These are phyloP conservation scores for Pocillopora meandrina DNA, from an alignment of 92 coral and sea anemone genomes.

Conservation along the genomic window DNA sequence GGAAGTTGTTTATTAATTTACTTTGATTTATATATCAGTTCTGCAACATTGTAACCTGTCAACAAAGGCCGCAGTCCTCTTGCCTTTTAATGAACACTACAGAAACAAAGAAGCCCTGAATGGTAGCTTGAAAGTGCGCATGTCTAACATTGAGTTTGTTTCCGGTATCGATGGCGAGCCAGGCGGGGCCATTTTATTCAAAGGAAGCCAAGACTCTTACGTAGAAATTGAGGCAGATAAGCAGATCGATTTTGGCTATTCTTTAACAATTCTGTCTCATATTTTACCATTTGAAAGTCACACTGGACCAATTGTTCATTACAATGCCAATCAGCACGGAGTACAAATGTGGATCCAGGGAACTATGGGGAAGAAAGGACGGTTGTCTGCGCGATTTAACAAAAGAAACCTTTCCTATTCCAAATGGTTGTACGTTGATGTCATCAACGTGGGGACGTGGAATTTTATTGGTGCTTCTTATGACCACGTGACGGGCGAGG, in stretches of 20 bases:
- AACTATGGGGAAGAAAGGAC: slow-evolving; percentile 14
- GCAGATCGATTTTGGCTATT: slow-evolving; percentile 47
- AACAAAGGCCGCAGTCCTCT: slow-evolving; percentile 57
- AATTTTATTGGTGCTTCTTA: slow-evolving; percentile 73
- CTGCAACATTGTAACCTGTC: slow-evolving; percentile 35
- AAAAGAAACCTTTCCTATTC: slow-evolving; percentile 26
- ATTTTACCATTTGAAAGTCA: slow-evolving; percentile 53
- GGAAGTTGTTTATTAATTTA: neutral
- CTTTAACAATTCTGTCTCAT: slow-evolving; percentile 58
- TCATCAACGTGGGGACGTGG: slow-evolving; percentile 54
- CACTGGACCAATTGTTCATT: slow-evolving; percentile 68
- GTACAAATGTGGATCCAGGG: slow-evolving; percentile 67
- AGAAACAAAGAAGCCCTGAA: slow-evolving; percentile 47
- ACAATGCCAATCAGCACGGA: slow-evolving; percentile 57
- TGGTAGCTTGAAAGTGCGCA: slow-evolving; percentile 28
- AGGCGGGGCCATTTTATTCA: slow-evolving; percentile 53
- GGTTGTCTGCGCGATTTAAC: slow-evolving; percentile 52
- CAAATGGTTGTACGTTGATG: slow-evolving; percentile 15
- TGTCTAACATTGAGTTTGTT: slow-evolving; percentile 32
- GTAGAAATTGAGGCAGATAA: slow-evolving; percentile 58
- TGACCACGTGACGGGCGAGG: slow-evolving; percentile 56
- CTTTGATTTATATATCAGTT: slow-evolving; percentile 18
- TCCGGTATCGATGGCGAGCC: slow-evolving; percentile 54
- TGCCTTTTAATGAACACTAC: slow-evolving; percentile 59
- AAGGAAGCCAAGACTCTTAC: slow-evolving; percentile 54